Base-by-base conservation (phyloP, 2,888 invertebrate species). In the Taenaris catops region DNA sequence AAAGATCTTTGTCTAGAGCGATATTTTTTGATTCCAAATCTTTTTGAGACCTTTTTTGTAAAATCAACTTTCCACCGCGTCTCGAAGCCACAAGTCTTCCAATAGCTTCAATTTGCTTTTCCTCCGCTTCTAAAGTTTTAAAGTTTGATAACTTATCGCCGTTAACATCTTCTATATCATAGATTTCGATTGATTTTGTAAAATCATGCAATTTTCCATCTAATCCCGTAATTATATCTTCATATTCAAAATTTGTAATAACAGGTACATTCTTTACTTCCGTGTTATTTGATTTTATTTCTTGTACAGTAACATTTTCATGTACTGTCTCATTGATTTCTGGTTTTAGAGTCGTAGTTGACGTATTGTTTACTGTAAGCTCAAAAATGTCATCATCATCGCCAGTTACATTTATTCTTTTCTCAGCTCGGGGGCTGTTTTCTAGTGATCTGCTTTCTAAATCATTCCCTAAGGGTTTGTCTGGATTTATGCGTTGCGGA, bases 51-150 rank as follows among this genome's bases (percentile, higher is more conserved):
- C 78, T 51, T 44, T 84, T 86, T 32, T 84, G 81, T 39, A 87
- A 17, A 10, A 78, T 56, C 0, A 87, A 42, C 39, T 79, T 80
- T 0, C 72, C 68, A 0, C 73, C 80, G 12, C 84, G 63, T 32
- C 71, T 65, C 0, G 78, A 69, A 1, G 84, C 84, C 45, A 87
- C 33, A 7, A 86, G 56, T 41, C 87, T 65, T 0, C 87, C 87
- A 10, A 87, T 83, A 11, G 78, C 87, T 55, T 87, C 87, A 19
- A 87, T 87, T 47, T 87, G 87, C 29, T 64, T 69, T 32, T 87
- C 87, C 57, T 87, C 87, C 0, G 87, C 86, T 51, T 86, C 78
- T 25, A 87, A 56, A 23, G 75, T 75, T 55, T 75, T 87, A 1
- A 74, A 48, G 47, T 83, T 68, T 0, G 76, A 49, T 32, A 59